Evolutionary conservation across 2,888 invertebrate genomes (phyloP).

Genomic region (Gastracanthus pulcherrimus): DNA sequence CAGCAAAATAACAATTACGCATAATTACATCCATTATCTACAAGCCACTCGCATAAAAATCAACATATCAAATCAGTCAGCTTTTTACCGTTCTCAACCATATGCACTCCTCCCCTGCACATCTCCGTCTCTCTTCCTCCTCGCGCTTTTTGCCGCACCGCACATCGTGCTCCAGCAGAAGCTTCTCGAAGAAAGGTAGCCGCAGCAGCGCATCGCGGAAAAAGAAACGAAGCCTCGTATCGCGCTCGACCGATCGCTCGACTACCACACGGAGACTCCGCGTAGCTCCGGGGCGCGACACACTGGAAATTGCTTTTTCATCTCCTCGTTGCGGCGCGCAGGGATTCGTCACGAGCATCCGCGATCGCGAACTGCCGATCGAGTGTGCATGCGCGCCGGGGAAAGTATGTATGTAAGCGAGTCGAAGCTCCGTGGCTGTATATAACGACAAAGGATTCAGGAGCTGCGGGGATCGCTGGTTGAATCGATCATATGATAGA

Average conservation of each 20-base stretch:
- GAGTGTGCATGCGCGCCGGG: neutral
- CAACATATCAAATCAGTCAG: no score
- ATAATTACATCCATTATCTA: no score
- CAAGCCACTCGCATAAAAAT: no score
- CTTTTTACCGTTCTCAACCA: no score
- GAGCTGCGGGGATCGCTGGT: no score
- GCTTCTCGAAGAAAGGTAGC: neutral
- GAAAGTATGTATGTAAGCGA: neutral
- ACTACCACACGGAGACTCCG: neutral
- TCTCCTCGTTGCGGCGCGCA: no score
- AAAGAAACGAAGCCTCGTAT: neutral
- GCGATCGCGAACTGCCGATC: neutral
- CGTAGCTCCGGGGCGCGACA: conserved; percentile 54
- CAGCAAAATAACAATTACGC: no score
- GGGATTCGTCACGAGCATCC: conserved; percentile 61
- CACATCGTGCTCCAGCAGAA: neutral
- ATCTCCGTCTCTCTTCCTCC: neutral
- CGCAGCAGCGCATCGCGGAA: neutral
- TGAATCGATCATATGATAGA: no score
- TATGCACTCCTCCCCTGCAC: neutral
- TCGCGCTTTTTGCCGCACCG: conserved; percentile 11
- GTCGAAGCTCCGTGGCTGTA: neutral
- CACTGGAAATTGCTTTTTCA: conserved; percentile 60
- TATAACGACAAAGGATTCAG: neutral
- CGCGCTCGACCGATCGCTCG: conserved; percentile 22